phyloP scores from a whole-genome alignment of 2,113 vertebrate species.

The Setophaga petechia region DNA sequence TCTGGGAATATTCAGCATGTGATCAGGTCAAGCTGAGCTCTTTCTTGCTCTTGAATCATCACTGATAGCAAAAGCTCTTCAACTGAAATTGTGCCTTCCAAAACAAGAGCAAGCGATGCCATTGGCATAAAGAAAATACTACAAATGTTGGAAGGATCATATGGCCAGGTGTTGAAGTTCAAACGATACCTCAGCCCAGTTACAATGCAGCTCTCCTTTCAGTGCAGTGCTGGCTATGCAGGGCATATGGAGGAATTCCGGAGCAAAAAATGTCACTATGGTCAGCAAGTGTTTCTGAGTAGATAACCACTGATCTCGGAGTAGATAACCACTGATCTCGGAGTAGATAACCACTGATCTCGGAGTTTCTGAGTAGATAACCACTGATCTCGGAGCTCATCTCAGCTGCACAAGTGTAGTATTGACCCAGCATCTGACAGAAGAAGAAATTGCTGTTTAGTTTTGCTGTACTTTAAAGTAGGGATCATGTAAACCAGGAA shows the following conservation, averaged over 20 bases:
- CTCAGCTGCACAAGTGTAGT: background rate
- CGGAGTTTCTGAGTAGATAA: background rate
- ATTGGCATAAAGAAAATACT: background rate
- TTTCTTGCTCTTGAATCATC: background rate
- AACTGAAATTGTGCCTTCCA: background rate
- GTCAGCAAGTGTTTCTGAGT: background rate
- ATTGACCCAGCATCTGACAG: background rate
- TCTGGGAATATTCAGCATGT: background rate
- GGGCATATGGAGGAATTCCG: background rate
- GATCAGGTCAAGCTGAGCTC: background rate
- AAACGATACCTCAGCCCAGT: background rate
- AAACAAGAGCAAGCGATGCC: background rate
- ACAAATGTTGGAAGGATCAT: accelerated
- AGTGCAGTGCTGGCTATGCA: background rate
- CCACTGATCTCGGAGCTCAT: background rate
- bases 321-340: background rate
- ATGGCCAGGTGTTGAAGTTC: background rate
- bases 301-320: background rate
- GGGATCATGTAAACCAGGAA: background rate
- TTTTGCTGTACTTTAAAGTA: background rate
- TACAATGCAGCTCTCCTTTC: background rate
- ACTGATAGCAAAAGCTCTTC: background rate
- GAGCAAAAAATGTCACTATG: background rate
- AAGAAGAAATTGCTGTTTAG: background rate
- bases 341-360: background rate